Evolutionary conservation across 1,140 invertebrate species (phyloP).

Genomic region (Drosophila virilis): DNA sequence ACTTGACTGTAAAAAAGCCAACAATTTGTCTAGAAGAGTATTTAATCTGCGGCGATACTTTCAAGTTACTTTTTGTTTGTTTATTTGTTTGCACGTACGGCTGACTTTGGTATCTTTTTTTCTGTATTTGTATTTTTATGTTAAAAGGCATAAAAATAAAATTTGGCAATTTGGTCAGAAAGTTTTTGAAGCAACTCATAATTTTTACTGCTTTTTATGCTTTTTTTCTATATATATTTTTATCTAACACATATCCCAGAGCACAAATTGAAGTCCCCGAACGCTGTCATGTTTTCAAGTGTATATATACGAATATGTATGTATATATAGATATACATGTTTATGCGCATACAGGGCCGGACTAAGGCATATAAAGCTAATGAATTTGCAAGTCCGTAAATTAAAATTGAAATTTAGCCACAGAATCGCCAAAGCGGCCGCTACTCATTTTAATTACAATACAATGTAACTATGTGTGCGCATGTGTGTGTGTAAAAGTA

Average conservation of each 20-base stretch:
- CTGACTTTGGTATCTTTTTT: constrained; percentile 40
- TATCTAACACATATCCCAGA: not conserved
- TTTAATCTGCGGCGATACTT: too few species aligned
- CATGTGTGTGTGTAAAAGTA: constrained; percentile 25
- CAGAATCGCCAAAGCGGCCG: constrained; percentile 49
- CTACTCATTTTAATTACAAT: constrained; percentile 71
- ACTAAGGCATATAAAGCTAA: constrained; percentile 43
- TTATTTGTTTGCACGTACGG: constrained; percentile 64
- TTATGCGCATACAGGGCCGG: not conserved
- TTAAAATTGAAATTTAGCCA: constrained; percentile 66
- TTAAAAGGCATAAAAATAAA: constrained; percentile 47
- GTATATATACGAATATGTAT: not conserved
- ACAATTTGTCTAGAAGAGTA: too few species aligned
- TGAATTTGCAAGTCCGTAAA: constrained; percentile 55
- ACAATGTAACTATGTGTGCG: constrained; percentile 39
- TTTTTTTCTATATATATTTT: not conserved
- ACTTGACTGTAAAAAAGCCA: too few species aligned
- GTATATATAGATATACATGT: not conserved
- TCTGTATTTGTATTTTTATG: constrained; percentile 50
- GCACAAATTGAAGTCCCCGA: not conserved
- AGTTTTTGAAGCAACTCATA: constrained; percentile 60
- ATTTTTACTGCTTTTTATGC: constrained; percentile 58
- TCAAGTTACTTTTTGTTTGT: constrained; percentile 33
- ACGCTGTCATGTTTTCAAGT: not conserved
- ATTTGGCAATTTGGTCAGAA: constrained; percentile 48